Conservation (phyloP, 2,888 invertebrate genomes). For the Pheosia gnoma region DNA sequence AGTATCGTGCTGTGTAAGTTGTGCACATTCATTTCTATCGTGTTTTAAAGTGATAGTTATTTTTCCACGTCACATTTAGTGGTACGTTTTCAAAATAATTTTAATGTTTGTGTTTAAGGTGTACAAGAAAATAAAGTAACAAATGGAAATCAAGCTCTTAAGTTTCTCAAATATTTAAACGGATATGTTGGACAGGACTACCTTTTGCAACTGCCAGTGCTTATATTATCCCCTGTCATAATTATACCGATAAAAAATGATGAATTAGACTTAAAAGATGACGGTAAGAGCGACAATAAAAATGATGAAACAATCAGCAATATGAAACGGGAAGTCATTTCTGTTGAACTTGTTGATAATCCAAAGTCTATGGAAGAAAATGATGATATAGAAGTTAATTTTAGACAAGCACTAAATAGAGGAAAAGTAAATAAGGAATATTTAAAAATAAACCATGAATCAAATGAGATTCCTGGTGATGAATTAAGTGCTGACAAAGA, state of each 20-base stretch:
- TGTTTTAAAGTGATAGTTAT: not conserved
- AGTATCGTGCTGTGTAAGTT: constrained; percentile 26
- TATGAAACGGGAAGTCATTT: constrained; percentile 4
- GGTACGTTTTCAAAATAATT: constrained; percentile 2
- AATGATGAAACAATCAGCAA: not conserved
- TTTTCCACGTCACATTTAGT: not conserved
- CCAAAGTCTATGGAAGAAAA: constrained; percentile 1
- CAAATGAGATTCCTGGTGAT: not conserved
- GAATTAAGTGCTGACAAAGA: not conserved
- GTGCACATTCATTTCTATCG: no score
- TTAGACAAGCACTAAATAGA: constrained; percentile 6
- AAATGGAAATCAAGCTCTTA: constrained; percentile 5
- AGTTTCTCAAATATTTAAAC: constrained; percentile 14
- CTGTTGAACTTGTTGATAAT: constrained; percentile 11
- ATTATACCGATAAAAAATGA: constrained; percentile 15
- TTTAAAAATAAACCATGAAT: not conserved
- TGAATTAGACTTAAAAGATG: not conserved
- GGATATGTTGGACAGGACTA: constrained; percentile 2
- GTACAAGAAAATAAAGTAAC: constrained; percentile 10
- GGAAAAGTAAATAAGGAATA: not conserved
- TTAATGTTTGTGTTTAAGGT: constrained; percentile 30
- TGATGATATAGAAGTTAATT: not conserved
- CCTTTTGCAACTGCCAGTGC: constrained; percentile 16
- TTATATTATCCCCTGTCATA: constrained; percentile 27
- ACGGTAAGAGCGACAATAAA: constrained; percentile 2